Base-by-base conservation (phyloP, 2,888 invertebrate genomes). In the Cataglyphis rosenhaueri region DNA sequence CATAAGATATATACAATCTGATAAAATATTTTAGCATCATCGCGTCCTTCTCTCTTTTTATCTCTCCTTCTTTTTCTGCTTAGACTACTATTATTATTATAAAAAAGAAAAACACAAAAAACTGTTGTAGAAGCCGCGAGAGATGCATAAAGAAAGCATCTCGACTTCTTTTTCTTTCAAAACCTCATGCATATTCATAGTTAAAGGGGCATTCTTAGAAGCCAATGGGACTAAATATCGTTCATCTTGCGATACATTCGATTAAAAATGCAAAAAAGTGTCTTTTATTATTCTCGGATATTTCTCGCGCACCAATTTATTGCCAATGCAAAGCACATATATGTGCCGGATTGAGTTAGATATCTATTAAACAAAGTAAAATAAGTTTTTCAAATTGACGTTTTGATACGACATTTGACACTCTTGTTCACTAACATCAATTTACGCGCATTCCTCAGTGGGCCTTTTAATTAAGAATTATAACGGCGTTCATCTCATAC, bases 131-230 rank as follows among this genome's bases (percentile, higher is more conserved):
- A 70, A 86, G 84, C 87, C 71, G 81, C 82, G 85, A 85, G 88
- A 87, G 91, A 35, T 6, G 35, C 35, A 83, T 86, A 87, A 75
- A 61, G 71, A 32, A 48, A 62, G 25, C 52, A 44, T 35, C 48
- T 35, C 55, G 38, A 29, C 55, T 68, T 57, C 44, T 18, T 55
- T 10, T 57, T 21, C 59, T 68, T n/a, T 32, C 18, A 3, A 79
- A 85, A 84, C 21, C 86, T 92, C 89, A 93, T 93, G 92, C 92
- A 93, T 93, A 93, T 93, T 93, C 93, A 93, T 92, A 89, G 35
- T 48, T 68, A 73, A 59, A 84, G 55, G 62, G 79, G 88, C 89
- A 88, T 92, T 92, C 91, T 91, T 91, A 90, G 91, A 92, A 91
- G 87, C 74, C 25, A 65, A 66, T 41, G 59, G 78, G 41, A 29